phyloP scores from a whole-genome alignment of 2,797 vertebrate species.

The Takifugu rubripes region DNA sequence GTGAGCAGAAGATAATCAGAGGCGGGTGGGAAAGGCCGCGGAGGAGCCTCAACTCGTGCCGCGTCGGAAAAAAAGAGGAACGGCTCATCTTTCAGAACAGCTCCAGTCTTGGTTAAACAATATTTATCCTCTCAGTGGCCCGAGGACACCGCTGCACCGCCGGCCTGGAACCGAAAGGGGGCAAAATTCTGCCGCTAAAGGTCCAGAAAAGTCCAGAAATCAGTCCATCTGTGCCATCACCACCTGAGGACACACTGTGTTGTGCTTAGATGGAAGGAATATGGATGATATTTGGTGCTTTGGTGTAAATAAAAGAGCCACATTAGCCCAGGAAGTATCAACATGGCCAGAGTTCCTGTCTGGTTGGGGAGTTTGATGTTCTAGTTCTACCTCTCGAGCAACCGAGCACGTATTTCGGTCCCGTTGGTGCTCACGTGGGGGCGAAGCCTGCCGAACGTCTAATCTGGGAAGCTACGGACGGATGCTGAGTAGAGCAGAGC shows the following conservation, averaged over 20 bases:
- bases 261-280: too few relatives aligned
- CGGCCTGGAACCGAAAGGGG: too few relatives aligned
- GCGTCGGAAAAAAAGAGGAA: constrained; percentile 20
- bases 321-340: too few relatives aligned
- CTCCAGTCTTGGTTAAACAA: constrained; percentile 49
- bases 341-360: neutral
- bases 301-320: constrained; percentile 16
- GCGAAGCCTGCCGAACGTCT: constrained; percentile 20
- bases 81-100: constrained; percentile 31
- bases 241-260: too few relatives aligned
- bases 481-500: constrained; percentile 26
- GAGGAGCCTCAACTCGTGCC: constrained; percentile 45
- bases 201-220: too few relatives aligned
- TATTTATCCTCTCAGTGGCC: neutral
- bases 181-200: too few relatives aligned
- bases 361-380: neutral
- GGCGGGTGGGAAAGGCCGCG: constrained; percentile 48
- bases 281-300: too few relatives aligned
- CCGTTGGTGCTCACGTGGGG: constrained; percentile 22
- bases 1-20: constrained; percentile 61
- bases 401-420: constrained; percentile 4
- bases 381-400: neutral
- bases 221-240: too few relatives aligned
- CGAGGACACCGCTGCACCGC: too few relatives aligned
- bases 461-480: constrained; percentile 23